phyloP scores from a whole-genome alignment of 1,140 invertebrate genomes.

The Caerostris darwini region DNA sequence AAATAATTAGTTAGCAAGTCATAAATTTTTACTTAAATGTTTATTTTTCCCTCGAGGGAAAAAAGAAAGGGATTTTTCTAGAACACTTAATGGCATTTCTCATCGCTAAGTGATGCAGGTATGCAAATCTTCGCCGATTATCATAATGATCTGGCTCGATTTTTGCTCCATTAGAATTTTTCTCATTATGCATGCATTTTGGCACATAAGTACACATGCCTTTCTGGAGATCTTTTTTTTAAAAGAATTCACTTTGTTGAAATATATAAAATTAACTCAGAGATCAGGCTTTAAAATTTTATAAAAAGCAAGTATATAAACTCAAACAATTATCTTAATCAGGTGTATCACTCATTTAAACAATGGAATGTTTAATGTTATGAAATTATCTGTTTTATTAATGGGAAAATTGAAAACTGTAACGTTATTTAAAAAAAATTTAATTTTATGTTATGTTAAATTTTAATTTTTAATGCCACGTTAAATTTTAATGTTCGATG shows the following conservation, averaged over 20 bases:
- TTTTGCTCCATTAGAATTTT: constrained; percentile 44
- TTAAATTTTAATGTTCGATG: no score
- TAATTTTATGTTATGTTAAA: no score
- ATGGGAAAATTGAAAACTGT: no score
- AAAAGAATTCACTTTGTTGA: background rate
- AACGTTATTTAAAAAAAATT: no score
- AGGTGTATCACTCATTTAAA: no score
- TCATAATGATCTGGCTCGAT: constrained; percentile 57
- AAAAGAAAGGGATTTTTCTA: constrained; percentile 58
- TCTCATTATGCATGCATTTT: constrained; percentile 34
- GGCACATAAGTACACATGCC: background rate
- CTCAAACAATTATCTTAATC: no score
- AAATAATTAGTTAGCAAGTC: constrained; percentile 57
- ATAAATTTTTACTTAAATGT: constrained; percentile 56
- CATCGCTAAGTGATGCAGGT: constrained; percentile 39
- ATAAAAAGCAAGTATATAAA: background rate
- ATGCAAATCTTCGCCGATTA: constrained; percentile 60
- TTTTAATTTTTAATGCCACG: no score
- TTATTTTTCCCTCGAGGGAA: constrained; percentile 54
- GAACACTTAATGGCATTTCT: constrained; percentile 38
- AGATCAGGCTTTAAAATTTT: background rate
- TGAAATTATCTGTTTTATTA: no score
- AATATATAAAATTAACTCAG: background rate
- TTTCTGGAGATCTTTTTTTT: background rate
- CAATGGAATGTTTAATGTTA: no score